Conservation (phyloP, 2,888 invertebrate genomes). For the Sarcophaga caerulescens region DNA sequence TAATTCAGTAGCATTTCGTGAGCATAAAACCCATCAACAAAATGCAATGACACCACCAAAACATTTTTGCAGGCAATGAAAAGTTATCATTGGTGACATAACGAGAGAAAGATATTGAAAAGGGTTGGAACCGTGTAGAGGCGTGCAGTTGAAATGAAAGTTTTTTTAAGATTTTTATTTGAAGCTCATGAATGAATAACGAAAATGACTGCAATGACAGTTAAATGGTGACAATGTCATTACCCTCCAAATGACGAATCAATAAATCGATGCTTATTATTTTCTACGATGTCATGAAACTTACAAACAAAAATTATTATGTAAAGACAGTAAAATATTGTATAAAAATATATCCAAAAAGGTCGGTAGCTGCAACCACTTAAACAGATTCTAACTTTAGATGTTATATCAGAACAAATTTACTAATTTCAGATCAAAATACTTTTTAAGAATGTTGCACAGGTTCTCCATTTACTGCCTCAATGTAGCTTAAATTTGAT, state of each 20-base stretch:
- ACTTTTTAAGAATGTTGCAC: too few relatives aligned
- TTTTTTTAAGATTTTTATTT: constrained; percentile 33
- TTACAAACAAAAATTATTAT: too few relatives aligned
- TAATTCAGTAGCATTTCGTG: neutral
- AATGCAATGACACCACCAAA: neutral
- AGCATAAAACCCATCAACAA: constrained; percentile 12
- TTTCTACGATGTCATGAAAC: too few relatives aligned
- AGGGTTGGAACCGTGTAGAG: neutral
- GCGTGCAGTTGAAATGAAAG: constrained; percentile 1
- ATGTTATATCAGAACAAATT: too few relatives aligned
- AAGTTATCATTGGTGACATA: neutral
- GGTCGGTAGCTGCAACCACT: too few relatives aligned
- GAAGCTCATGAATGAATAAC: constrained; percentile 15
- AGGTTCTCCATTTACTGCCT: too few relatives aligned
- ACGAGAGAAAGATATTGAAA: constrained; percentile 4
- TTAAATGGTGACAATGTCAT: constrained; percentile 48
- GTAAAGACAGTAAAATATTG: too few relatives aligned
- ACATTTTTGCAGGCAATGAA: neutral
- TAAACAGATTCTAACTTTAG: too few relatives aligned
- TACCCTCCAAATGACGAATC: neutral
- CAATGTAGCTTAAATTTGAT: too few relatives aligned
- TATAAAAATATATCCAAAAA: too few relatives aligned
- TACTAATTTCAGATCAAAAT: too few relatives aligned
- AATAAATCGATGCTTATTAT: neutral
- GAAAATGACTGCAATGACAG: neutral